Percentiles rank a stretch among this genome's conserved stretches.
Evolutionary conservation across 2,797 vertebrate species (phyloP).

Genomic region (Xiphophorus birchmanni): DNA sequence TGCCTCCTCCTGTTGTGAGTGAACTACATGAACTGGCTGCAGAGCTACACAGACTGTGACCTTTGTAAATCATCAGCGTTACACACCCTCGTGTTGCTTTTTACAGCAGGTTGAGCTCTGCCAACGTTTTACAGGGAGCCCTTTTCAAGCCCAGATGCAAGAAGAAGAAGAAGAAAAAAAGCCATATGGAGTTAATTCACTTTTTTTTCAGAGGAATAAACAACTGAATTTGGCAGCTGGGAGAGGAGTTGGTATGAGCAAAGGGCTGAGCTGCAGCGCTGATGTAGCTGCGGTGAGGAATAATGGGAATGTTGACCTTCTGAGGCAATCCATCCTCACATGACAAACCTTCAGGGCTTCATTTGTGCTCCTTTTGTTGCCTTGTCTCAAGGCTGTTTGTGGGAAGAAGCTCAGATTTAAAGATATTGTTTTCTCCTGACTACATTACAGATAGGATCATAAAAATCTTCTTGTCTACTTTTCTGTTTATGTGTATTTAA

Average conservation of each 20-base stretch:
- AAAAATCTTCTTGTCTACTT: background rate
- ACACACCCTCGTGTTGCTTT: conserved; percentile 70
- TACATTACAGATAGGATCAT: conserved; percentile 22
- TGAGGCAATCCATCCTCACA: conserved; percentile 69
- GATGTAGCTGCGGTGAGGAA: conserved; percentile 59
- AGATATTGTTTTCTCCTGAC: conserved; percentile 27
- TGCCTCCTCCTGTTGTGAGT: conserved; percentile 41
- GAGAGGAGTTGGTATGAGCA: conserved; percentile 26
- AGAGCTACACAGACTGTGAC: conserved; percentile 73
- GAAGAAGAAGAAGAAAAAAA: conserved; percentile 21
- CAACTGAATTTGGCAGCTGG: conserved; percentile 20
- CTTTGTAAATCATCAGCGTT: conserved; percentile 82
- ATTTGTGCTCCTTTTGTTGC: conserved; percentile 27
- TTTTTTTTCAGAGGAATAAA: conserved; percentile 43
- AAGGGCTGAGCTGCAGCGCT: conserved; percentile 47
- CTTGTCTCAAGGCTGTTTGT: conserved; percentile 43
- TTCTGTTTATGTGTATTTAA: background rate
- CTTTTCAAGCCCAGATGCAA: conserved; percentile 32
- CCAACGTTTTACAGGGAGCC: conserved; percentile 49
- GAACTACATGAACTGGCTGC: conserved; percentile 67
- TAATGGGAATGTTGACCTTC: conserved; percentile 78
- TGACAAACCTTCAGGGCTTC: conserved; percentile 72
- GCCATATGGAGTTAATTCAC: conserved; percentile 18
- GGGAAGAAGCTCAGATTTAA: conserved; percentile 51
- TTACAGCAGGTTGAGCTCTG: conserved; percentile 57